These are phyloP conservation scores for Ferdinandea cuprea DNA, from an alignment of 2,888 invertebrate species.

Conservation along the genomic window DNA sequence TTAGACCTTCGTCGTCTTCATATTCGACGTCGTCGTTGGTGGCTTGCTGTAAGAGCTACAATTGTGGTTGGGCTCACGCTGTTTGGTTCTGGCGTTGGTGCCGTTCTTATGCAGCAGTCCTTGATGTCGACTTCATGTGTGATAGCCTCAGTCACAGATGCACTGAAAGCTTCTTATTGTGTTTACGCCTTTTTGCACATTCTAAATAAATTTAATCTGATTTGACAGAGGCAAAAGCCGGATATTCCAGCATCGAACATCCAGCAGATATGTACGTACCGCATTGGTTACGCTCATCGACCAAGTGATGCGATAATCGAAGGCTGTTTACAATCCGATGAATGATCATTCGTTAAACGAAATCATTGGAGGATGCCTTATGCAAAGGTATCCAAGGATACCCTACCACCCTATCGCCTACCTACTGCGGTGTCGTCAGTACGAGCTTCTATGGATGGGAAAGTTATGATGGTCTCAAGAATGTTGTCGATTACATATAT, in stretches of 20 bases:
- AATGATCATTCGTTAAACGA: slow-evolving; percentile 44
- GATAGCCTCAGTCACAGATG: neutral
- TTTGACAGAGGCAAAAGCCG: slow-evolving; percentile 22
- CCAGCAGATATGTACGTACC: neutral
- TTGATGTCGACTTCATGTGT: neutral
- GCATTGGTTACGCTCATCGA: slow-evolving; percentile 30
- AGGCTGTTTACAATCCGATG: slow-evolving; percentile 45
- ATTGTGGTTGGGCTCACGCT: slow-evolving; percentile 3
- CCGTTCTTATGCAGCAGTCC: neutral
- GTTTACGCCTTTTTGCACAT: slow-evolving; percentile 40
- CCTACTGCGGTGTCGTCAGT: neutral
- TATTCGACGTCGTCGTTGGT: neutral
- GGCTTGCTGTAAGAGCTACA: neutral
- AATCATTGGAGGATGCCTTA: slow-evolving; percentile 36
- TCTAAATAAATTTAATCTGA: slow-evolving; percentile 49
- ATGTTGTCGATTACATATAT: neutral
- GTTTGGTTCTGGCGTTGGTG: neutral
- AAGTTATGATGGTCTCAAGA: slow-evolving; percentile 14
- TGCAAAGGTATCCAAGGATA: slow-evolving; percentile 14
- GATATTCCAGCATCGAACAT: slow-evolving; percentile 2
- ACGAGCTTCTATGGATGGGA: neutral
- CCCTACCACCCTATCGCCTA: no score
- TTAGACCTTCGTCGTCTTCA: neutral
- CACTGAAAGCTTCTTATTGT: neutral
- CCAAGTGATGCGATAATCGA: slow-evolving; percentile 57